A percentile compares a stretch with the other conserved stretches of the same genome.
phyloP scores from a whole-genome alignment of 2,113 vertebrate genomes.

The Pipa parva region DNA sequence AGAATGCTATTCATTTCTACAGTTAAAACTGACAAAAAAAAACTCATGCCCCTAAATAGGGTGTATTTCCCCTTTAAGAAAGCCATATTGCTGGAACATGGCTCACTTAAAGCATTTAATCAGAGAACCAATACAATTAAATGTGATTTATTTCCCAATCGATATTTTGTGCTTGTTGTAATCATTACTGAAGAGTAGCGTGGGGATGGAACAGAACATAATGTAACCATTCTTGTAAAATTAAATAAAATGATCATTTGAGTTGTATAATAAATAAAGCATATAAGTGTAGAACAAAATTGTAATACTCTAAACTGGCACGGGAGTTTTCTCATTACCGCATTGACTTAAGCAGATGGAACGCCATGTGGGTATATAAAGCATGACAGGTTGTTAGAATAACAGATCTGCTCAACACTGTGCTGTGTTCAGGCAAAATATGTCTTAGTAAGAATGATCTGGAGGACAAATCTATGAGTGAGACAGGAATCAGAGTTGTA shows the following conservation, averaged over 20 bases:
- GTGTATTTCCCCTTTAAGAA: no score
- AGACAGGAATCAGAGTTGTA: no score
- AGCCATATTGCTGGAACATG: no score
- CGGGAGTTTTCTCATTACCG: constrained; percentile 33
- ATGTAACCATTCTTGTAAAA: constrained; percentile 23
- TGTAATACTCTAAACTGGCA: constrained; percentile 33
- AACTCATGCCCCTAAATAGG: no score
- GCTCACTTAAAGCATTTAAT: no score
- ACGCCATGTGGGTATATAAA: constrained; percentile 35
- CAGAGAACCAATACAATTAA: no score
- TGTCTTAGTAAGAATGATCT: constrained; percentile 4
- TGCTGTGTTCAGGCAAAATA: constrained; percentile 15
- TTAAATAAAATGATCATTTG: constrained; percentile 21
- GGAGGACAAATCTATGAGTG: not conserved
- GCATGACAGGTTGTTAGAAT: constrained; percentile 41
- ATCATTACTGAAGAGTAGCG: not conserved
- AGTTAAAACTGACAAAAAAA: no score
- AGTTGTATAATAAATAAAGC: constrained; percentile 20
- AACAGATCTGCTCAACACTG: constrained; percentile 21
- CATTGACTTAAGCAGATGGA: constrained; percentile 37
- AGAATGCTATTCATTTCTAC: no score
- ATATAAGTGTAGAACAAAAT: constrained; percentile 31
- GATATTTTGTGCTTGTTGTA: not conserved
- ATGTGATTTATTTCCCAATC: not conserved
- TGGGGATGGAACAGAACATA: not conserved